Percentiles rank a stretch among this genome's conserved stretches.
These are phyloP conservation scores for Callosobruchus maculatus DNA, from an alignment of 2,888 invertebrate genomes.

Conservation along the genomic window DNA sequence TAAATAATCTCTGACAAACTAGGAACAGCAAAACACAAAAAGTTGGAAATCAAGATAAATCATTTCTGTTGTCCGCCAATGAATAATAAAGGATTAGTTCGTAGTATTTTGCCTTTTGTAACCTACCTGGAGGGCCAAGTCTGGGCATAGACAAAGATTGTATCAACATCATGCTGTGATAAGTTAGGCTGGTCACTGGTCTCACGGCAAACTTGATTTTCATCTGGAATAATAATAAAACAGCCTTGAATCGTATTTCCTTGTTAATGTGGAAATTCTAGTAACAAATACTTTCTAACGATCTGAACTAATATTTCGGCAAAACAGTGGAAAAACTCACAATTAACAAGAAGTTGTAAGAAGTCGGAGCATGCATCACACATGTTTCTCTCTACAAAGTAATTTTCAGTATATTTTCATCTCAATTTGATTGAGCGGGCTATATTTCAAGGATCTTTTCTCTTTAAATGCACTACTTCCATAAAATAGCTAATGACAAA, in stretches of 20 bases:
- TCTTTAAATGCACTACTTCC: constrained; percentile 20
- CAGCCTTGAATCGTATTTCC: not conserved
- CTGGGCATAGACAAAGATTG: constrained; percentile 78
- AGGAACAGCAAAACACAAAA: too few relatives aligned
- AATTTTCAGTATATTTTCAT: constrained; percentile 26
- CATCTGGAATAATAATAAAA: constrained; percentile 58
- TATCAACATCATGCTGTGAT: constrained; percentile 77
- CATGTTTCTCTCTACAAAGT: constrained; percentile 54
- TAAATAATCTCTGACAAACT: too few relatives aligned
- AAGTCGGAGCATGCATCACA: constrained; percentile 95
- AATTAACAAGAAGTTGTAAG: constrained; percentile 82
- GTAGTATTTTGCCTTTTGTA: not conserved
- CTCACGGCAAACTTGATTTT: constrained; percentile 74
- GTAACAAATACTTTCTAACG: not conserved
- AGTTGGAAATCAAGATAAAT: too few relatives aligned
- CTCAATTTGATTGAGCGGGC: constrained; percentile 23
- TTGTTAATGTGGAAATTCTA: not conserved
- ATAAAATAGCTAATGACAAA: constrained; percentile 39
- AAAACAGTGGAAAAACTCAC: constrained; percentile 55
- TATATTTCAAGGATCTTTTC: constrained; percentile 9
- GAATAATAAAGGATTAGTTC: too few relatives aligned
- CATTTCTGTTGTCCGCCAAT: too few relatives aligned
- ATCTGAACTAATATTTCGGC: not conserved
- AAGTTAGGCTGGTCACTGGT: constrained; percentile 71
- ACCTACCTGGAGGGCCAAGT: constrained; percentile 83